Evolutionary conservation across 2,888 invertebrate genomes (phyloP), one percentile per base, ranked within the genome.

Genomic region (Baronia brevicornis): DNA sequence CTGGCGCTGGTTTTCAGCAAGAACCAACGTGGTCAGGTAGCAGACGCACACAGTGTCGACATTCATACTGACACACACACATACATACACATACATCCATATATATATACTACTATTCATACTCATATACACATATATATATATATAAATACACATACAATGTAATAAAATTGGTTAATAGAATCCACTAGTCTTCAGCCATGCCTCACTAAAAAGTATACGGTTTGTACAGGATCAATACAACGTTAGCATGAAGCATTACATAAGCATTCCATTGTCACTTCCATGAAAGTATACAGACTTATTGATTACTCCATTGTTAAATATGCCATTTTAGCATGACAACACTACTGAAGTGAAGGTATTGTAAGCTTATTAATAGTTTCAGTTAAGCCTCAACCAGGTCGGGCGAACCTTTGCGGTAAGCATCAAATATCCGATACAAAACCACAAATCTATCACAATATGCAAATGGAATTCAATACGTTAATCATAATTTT

Each of bases 391-490:
- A 46, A 60, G 55, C 68, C 74, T 40, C 77, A 74, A 65, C 51
- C 56, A 57, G 73, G 60, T 64, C 68, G 55, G 48, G 50, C 60
- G 45, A 60, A 59, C 60, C 60, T 63, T 59, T 59, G 73, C 49
- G 71, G 71, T 58, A 39, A 31, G 55, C 58, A 60, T 68, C 53
- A 46, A 50, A 60, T 78, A 68, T 67, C 67, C 36, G 44, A 52
- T 53, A 57, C 49, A 52, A 51, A 58, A 54, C 60, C 63, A 45
- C 62, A 65, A 48, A 9, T 21, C 18, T 43, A 47, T 41, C 42
- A 37, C 38, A 36, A 28, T 33, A 21, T 18, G 27, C 30, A 28
- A 46, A 43, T 44, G 43, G 37, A 11, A 43, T 48, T 33, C 28
- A 39, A 35, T 25, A 24, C 11, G 17, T 23, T 11, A 13, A 39